A percentile compares a stretch with the other conserved stretches of the same genome.
These are phyloP conservation scores for Anarhynchus alexandrinus DNA, from an alignment of 2,113 vertebrate species.

Conservation along the genomic window DNA sequence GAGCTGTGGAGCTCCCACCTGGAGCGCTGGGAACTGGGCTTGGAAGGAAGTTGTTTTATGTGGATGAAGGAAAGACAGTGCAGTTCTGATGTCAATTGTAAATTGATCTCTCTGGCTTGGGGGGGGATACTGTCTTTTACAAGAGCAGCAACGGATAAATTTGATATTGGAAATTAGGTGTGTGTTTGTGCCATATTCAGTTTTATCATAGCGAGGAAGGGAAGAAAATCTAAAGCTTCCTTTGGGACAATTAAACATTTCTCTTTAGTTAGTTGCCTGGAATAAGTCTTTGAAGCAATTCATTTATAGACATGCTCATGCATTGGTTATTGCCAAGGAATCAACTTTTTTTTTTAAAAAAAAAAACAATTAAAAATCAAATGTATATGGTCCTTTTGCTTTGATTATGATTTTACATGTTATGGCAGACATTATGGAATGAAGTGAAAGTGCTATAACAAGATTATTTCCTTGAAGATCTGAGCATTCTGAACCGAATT, in stretches of 20 bases:
- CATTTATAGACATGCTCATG: not conserved
- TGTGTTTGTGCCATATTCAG: not conserved
- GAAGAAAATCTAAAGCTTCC: not conserved
- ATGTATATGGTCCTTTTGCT: not conserved
- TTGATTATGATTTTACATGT: not conserved
- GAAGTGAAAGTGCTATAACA: not conserved
- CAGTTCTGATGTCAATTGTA: not conserved
- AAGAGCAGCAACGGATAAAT: not conserved
- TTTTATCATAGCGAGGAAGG: not conserved
- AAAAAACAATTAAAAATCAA: not conserved
- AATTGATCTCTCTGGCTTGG: not conserved
- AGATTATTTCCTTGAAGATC: not conserved
- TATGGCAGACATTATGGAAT: not conserved
- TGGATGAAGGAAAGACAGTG: not conserved
- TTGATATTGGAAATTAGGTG: not conserved
- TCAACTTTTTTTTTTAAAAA: not conserved
- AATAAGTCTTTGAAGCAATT: not conserved
- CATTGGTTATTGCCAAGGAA: not conserved
- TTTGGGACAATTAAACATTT: not conserved
- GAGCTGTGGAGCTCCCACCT: not conserved
- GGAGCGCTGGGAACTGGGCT: not conserved
- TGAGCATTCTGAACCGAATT: not conserved
- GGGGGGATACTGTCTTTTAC: rapidly evolving
- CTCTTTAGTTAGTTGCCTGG: not conserved
- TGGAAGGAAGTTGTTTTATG: no score